Evolutionary conservation across 92 coral and sea anemone species (phyloP), one percentile per base, ranked within the genome.

Genomic region (Palythoa heliodiscus): DNA sequence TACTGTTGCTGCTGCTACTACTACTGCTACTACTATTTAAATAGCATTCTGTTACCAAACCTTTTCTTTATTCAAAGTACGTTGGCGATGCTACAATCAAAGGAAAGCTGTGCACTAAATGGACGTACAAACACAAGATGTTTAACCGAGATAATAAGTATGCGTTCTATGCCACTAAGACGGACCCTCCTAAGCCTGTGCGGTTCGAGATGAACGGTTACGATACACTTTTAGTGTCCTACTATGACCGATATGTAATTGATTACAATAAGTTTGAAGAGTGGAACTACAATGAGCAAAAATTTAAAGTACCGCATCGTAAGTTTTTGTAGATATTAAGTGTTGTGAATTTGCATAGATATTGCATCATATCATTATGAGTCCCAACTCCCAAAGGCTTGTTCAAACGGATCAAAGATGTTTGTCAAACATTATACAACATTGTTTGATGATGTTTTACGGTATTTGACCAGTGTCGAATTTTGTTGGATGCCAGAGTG

Each of bases 171-270:
- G 95, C 93, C 23, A 92, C 88, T 55, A 92, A 96, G 76, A 86
- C 94, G 2, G 92, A 82, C 86, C 98, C 98, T 20, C 96, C 95
- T 71, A 92, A 73, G 19, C 98, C 98, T 16, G 92, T 96, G 23
- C 90, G 92, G 86, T 89, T 91, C 66, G 98, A 94, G 78, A 96
- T 96, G 98, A 87, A 91, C 43, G 98, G 98, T 52, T 96, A 96
- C 69, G 98, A 96, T 57, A 95, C 97, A 1, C 82, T 96, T 52
- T 73, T 96, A n/a, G 98, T 93, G 35, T 96, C 98, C 1, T 95
- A 96, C 89, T 96, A 96, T 82, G 98, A 96, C 83, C 85, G 92
- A 73, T 96, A 96, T 69, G 93, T 92, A 11, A 87, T 96, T 84
- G 94, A 94, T 43, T 96, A 96, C 68, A 80, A 87, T 87, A 82